Base-by-base conservation (phyloP, 2,888 invertebrate genomes). In the Bimastos eiseni region DNA sequence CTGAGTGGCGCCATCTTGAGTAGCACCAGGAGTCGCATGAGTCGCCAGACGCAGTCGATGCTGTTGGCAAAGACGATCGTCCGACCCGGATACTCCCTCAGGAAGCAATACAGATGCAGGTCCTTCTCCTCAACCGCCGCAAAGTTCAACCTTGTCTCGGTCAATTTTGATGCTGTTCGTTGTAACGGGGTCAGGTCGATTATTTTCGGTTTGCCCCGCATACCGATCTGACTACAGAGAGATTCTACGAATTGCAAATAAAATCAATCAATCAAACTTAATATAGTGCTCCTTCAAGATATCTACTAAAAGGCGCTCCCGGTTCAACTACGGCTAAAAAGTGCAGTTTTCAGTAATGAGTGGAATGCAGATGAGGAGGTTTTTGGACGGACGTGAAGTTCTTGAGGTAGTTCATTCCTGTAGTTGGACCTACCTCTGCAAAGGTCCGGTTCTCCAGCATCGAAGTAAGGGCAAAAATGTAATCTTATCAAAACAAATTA, bases 1-100 rank as follows among this genome's bases (percentile, higher is more conserved):
- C 95, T 94, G 0, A 98, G 95, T 8, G 95, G 94, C 17, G 92
- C 91, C 91, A 94, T 93, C 90, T 94, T 91, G n/a, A 96, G 93
- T 30, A 95, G 91, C 0, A 93, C 93, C 89, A 96, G 94, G 19
- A 96, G 93, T 83, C 96, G 95, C 55, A 96, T 95, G 49, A 97
- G 94, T 38, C 99, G 96, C 93, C 97, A 97, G 0, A 99, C 98
- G 94, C 98, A 98, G 92, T 98, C 98, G 91, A 99, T 98, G 89
- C 96, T 96, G 94, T 96, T 96, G 90, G 95, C 95, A 93, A 99
- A 99, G 83, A 99, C 97, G 70, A 99, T 96, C 0, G 98, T 98
- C 90, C 98, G 96, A 0, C 98, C 99, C 0, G 97, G 97, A 97
- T 98, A 96, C 97, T 98, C 37, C 97, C 98, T 95, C 97, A 95